Evolutionary conservation across 2,888 invertebrate genomes (phyloP), one percentile per base, ranked within the genome.

Genomic region (Lucinisca nassula): DNA sequence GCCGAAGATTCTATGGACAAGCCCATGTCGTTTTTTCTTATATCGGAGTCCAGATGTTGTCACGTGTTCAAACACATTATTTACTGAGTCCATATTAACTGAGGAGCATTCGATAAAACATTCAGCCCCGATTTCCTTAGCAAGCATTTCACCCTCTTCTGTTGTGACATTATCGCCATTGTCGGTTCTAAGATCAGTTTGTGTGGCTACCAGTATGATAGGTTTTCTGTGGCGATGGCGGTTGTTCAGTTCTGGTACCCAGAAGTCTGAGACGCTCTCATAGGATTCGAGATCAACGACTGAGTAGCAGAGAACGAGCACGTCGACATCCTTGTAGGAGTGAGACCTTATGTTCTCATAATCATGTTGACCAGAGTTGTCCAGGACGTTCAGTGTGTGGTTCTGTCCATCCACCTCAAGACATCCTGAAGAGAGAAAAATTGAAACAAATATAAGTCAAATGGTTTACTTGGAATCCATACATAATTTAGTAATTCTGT

Each of bases 331-430:
- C 45, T 92, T 92, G 88, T 93, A 93, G 1, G 93, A 91, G 83
- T 90, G 92, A 2, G 92, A 89, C 32, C 93, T 89, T 49, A 92
- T 85, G 24, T 84, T 90, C 74, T 92, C 92, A 78, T 93, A 93
- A 85, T 93, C 94, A 74, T 92, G 92, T 91, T 94, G 92, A 24
- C 93, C 93, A 24, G 94, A 93, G 78, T 92, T 93, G 84, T 94
- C 93, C 37, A 93, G 90, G 74, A 93, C 92, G 79, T 91, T 93
- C 74, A 94, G 80, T 32, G 90, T 86, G 81, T 93, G 93, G 51
- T 93, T 93, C 76, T 93, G 92, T 21, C 93, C 94, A 30, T 92
- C 92, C 8, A 93, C 92, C 61, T 90, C 89, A 17, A 92, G 83
- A 32, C 92, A 92, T 58, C 93, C 93, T 93, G 91, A 81, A 91